Percentiles rank a stretch among this genome's conserved stretches.
These are phyloP conservation scores for Tupaia tana DNA, from an alignment of 2,113 vertebrate species.

Conservation along the genomic window DNA sequence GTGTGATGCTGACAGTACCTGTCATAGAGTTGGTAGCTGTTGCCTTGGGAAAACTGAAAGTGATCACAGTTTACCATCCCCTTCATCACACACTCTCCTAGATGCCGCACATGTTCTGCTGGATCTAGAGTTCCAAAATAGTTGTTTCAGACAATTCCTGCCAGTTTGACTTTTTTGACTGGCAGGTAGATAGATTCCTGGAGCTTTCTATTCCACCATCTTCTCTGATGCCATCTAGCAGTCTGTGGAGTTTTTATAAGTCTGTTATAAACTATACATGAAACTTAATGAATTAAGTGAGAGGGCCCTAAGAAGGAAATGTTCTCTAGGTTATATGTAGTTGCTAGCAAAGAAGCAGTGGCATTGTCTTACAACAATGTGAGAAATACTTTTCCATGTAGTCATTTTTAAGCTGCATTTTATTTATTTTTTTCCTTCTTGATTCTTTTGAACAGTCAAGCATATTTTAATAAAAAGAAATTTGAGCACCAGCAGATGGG, in stretches of 20 bases:
- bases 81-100: background rate
- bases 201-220: background rate
- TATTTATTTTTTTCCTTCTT: background rate
- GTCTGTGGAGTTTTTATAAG: background rate
- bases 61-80: background rate
- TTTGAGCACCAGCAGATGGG: no score
- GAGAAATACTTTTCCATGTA: background rate
- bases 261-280: background rate
- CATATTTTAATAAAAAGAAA: background rate
- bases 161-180: background rate
- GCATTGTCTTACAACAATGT: background rate
- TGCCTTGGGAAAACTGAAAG: background rate
- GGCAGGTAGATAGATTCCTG: background rate
- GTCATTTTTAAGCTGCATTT: background rate
- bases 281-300: background rate
- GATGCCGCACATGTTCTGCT: background rate
- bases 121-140: background rate
- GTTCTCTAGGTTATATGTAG: background rate
- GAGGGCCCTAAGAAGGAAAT: background rate
- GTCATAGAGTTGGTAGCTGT: background rate
- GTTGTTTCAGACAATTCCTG: background rate
- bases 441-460: background rate
- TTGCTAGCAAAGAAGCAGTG: background rate
- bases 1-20: background rate
- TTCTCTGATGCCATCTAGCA: background rate